phyloP scores from a whole-genome alignment of 2,888 invertebrate genomes.

The Penaeus monodon region DNA sequence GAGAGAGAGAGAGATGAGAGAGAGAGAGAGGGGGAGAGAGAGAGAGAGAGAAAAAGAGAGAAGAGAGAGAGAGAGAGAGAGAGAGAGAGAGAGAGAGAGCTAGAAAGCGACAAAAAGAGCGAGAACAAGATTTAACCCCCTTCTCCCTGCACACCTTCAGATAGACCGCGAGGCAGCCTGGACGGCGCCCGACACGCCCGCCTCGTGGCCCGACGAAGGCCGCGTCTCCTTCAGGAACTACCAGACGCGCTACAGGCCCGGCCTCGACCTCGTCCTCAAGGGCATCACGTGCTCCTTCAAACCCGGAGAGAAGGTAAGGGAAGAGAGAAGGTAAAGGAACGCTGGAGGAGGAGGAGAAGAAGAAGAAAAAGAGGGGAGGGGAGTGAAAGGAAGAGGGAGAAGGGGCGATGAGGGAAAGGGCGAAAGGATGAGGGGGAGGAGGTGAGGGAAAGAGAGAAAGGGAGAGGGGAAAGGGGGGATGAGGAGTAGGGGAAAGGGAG shows the following conservation, averaged over 20 bases:
- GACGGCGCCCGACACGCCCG: conserved; percentile 75
- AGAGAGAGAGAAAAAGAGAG: background rate
- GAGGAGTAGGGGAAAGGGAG: background rate
- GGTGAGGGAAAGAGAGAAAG: no score
- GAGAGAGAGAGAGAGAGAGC: no score
- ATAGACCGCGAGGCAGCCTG: conserved; percentile 34
- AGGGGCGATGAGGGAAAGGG: no score
- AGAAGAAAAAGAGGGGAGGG: no score
- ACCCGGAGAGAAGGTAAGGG: conserved; percentile 74
- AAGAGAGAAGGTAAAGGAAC: no score
- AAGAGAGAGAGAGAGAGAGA: no score
- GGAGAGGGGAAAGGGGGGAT: no score
- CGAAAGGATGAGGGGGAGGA: background rate
- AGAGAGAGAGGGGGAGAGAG: no score
- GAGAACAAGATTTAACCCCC: no score
- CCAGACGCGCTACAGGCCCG: conserved; percentile 87
- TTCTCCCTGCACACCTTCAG: conserved; percentile 5
- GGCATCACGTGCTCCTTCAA: conserved; percentile 77
- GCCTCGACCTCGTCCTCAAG: conserved; percentile 86
- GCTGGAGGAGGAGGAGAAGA: background rate
- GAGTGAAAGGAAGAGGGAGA: no score
- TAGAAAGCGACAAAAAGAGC: no score
- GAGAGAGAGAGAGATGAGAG: no score
- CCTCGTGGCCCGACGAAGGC: conserved; percentile 85
- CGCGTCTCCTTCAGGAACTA: conserved; percentile 84